Percentiles rank a stretch among this genome's conserved stretches.
phyloP scores from a whole-genome alignment of 2,797 vertebrate species.

The Rhinichthys osculus region DNA sequence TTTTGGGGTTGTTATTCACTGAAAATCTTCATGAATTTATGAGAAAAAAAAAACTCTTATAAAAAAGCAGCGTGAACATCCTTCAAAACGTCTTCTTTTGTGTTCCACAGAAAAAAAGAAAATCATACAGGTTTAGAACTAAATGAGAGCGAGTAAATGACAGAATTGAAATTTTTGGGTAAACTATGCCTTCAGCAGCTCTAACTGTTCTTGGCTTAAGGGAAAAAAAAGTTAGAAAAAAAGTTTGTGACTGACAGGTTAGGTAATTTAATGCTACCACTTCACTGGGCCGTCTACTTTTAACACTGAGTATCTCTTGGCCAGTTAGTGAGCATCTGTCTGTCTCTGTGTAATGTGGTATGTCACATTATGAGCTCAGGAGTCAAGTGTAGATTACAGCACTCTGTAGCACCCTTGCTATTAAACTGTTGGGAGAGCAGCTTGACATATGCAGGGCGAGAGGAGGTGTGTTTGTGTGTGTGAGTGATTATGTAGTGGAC shows the following conservation, averaged over 20 bases:
- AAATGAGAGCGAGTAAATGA: not conserved
- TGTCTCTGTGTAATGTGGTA: conserved; percentile 47
- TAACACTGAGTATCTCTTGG: conserved; percentile 42
- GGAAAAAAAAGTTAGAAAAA: not conserved
- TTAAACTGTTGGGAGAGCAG: conserved; percentile 46
- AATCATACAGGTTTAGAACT: not conserved
- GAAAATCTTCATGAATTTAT: not conserved
- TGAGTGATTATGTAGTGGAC: conserved; percentile 53
- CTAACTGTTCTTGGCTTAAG: conserved; percentile 40
- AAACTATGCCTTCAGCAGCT: not conserved
- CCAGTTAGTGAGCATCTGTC: conserved; percentile 53
- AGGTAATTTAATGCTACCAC: conserved; percentile 52
- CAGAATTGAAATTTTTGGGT: not conserved
- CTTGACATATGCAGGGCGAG: conserved; percentile 30
- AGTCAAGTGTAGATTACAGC: conserved; percentile 54
- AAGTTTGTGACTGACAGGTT: conserved; percentile 51
- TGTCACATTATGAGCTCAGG: conserved; percentile 51
- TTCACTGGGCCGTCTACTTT: conserved; percentile 42
- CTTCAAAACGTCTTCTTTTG: not conserved
- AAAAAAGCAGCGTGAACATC: not conserved
- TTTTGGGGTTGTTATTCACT: too few relatives aligned
- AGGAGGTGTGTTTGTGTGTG: conserved; percentile 42
- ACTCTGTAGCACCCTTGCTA: conserved; percentile 43
- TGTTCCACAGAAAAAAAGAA: not conserved
- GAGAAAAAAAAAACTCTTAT: too few relatives aligned